Base-by-base conservation (phyloP, 2,888 invertebrate genomes). In the Thereva unica region DNA sequence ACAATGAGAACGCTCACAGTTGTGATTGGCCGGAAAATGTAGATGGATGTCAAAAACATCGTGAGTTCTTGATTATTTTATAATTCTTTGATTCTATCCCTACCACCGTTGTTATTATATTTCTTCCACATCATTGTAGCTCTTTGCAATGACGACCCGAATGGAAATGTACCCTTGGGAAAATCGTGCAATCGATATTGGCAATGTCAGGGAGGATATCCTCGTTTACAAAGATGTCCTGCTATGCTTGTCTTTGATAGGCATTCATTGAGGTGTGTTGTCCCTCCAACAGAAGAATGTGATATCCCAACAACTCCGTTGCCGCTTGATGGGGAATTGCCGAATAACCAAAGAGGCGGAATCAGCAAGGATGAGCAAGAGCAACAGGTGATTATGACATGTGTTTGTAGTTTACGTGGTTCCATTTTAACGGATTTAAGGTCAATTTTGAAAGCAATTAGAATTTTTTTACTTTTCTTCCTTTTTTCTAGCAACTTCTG, bases 1-100 rank as follows among this genome's bases (percentile, higher is more conserved):
- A 94, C 85, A 94, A 94, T 78, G 94, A 95, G 81, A 87, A 89
- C 74, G 91, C 93, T 0, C 92, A 94, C 79, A 92, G 93, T 55
- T 95, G 95, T 78, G 95, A 95, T 80, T 95, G 94, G 94, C 95
- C 95, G 0, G 93, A 94, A 66, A 93, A 94, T 78, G 94, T 95
- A 1, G 93, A 92, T 64, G 94, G 94, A 64, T 95, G 95, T 77
- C 94, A 95, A 79, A 94, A 95, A 78, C 95, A 95, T 83, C 94
- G 94, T 94, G 81, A 90, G 92, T 88, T 74, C 49, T 54, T 53
- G 64, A 54, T 47, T 35, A 12, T 6, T 23, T 42, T 23, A 23
- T 23, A 23, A 23, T 23, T 23, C 23, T 23, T 23, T 23, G 23
- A 23, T 23, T 23, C 23, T 23, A 23, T 23, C 23, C 23, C 23